Conservation (phyloP, 1,140 invertebrate genomes). For the Eumaeus atala region DNA sequence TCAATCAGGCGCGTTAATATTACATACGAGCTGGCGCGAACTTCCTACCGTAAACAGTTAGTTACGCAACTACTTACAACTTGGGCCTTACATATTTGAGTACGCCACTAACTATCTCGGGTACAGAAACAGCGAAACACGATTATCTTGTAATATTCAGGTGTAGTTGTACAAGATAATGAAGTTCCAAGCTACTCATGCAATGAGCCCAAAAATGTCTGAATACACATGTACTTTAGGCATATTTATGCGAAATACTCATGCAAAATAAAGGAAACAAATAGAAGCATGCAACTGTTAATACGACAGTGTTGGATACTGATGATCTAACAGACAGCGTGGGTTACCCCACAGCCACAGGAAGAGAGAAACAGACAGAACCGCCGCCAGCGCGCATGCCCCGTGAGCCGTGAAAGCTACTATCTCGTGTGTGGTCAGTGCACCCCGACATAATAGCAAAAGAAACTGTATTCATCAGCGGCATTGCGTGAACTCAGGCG, state of each 20-base stretch:
- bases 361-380: slow-evolving; percentile 75
- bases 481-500: too few species aligned
- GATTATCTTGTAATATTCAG: slow-evolving; percentile 16
- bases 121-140: slow-evolving; percentile 9
- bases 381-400: slow-evolving; percentile 63
- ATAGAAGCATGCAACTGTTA: slow-evolving; percentile 16
- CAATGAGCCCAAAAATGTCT: slow-evolving; percentile 3
- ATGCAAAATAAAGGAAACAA: slow-evolving; percentile 21
- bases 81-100: slow-evolving; percentile 5
- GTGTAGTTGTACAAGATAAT: slow-evolving; percentile 12
- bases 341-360: slow-evolving; percentile 70
- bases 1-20: slow-evolving; percentile 28
- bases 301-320: slow-evolving; percentile 12
- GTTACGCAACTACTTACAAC: slow-evolving; percentile 14
- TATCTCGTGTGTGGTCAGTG: slow-evolving; percentile 33
- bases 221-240: not conserved
- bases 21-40: slow-evolving; percentile 36
- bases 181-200: slow-evolving; percentile 13
- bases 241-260: slow-evolving; percentile 18
- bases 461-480: not conserved
- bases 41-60: slow-evolving; percentile 8
- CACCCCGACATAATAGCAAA: slow-evolving; percentile 12
- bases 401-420: slow-evolving; percentile 64
- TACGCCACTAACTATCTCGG: slow-evolving; percentile 4
- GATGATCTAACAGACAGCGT: slow-evolving; percentile 45